phyloP scores from a whole-genome alignment of 1,140 invertebrate genomes.

The Papilio xuthus region DNA sequence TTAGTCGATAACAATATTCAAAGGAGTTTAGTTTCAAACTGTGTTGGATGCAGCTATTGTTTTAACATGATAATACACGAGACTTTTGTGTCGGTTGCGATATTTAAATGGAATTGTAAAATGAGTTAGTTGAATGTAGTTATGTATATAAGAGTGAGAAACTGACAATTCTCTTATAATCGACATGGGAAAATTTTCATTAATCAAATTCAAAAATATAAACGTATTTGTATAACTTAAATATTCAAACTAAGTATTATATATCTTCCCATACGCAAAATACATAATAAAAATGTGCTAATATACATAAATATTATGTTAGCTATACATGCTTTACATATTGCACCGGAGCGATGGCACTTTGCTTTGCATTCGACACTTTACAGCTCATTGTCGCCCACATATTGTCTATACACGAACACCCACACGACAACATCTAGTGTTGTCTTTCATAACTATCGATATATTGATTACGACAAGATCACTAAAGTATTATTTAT shows the following conservation, averaged over 20 bases:
- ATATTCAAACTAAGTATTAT: too few relatives aligned
- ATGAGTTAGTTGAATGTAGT: too few relatives aligned
- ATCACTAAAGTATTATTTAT: background rate
- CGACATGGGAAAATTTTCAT: too few relatives aligned
- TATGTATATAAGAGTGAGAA: too few relatives aligned
- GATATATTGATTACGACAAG: background rate
- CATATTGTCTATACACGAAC: background rate
- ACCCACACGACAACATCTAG: background rate
- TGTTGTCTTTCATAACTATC: background rate
- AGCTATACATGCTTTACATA: background rate
- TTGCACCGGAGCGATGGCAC: background rate
- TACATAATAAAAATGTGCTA: too few relatives aligned
- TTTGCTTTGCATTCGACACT: background rate
- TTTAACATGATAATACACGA: background rate
- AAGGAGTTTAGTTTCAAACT: background rate
- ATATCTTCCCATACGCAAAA: too few relatives aligned
- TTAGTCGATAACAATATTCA: background rate
- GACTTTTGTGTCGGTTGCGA: background rate
- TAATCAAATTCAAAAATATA: too few relatives aligned
- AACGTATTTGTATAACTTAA: too few relatives aligned
- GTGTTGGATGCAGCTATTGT: background rate
- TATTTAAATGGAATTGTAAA: too few relatives aligned
- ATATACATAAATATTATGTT: background rate
- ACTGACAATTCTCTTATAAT: too few relatives aligned
- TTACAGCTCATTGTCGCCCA: conserved; percentile 9